Base-by-base conservation (phyloP, 2,797 vertebrate genomes). In the Ptychadena robeensis region DNA sequence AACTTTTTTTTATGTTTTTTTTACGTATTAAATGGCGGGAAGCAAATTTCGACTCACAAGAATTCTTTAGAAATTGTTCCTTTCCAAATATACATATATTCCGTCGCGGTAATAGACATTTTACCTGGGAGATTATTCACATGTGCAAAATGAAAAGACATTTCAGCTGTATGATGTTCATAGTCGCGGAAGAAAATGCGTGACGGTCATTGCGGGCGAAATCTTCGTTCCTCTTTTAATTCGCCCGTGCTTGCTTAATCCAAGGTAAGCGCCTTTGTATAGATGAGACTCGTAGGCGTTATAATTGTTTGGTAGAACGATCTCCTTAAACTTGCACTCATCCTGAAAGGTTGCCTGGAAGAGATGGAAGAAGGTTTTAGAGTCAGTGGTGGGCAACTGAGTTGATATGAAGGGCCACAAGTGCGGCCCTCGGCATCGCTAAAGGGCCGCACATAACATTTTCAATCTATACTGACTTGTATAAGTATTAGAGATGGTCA, bases 291-390 rank as follows among this genome's bases (percentile, higher is more conserved):
- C 96, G 0, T 98, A 98, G 10, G 97, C 95, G 0, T 99, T 99
- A 93, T 98, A 98, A 90, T 98, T 97, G 89, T 99, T 99, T n/a
- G 96, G 91, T 88, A 99, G 94, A 89, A 98, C 87, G 22, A 91
- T 96, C 93, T 99, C 97, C 89, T 92, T 95, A 92, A 99, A 99
- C 90, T 96, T 97, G 93, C 97, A 99, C 87, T 98, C 96, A 1
- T 97, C 96, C 35, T 94, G 96, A 93, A 99, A 99, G 91, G 92
- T 91, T 89, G 93, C 93, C 97, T 98, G 92, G 67, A 86, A 63
- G 85, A 81, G 86, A 63, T 85, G 82, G 86, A 79, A 53, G 72
- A 59, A 27, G 69, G 44, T 28, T 3, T 27, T 61, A 61, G 22
- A 48, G 8, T n/a, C n/a, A n/a, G n/a, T n/a, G n/a, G n/a, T n/a